These are phyloP conservation scores for Thecocarcelia acutangulata DNA, from an alignment of 2,888 invertebrate species.

Conservation along the genomic window DNA sequence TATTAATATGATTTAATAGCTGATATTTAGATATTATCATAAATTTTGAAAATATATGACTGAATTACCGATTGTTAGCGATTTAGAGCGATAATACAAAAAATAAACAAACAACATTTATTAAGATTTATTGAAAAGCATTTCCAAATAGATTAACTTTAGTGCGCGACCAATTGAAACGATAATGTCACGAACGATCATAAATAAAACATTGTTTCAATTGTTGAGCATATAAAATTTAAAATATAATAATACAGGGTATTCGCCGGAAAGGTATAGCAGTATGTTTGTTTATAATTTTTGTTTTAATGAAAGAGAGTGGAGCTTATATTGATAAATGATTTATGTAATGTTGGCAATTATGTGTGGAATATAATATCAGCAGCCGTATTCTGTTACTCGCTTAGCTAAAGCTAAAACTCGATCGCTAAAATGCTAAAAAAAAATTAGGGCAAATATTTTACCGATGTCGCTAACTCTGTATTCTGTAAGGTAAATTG, in stretches of 20 bases:
- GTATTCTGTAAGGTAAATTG: too few relatives aligned
- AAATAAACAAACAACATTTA: conserved; percentile 3
- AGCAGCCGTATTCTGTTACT: too few relatives aligned
- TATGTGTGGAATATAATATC: too few relatives aligned
- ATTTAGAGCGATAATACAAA: conserved; percentile 35
- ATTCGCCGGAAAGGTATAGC: too few relatives aligned
- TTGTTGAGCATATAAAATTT: neutral
- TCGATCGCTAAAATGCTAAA: too few relatives aligned
- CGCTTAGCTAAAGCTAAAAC: too few relatives aligned
- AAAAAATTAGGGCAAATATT: too few relatives aligned
- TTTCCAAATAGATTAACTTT: conserved; percentile 7
- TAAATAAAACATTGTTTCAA: conserved; percentile 9
- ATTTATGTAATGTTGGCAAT: too few relatives aligned
- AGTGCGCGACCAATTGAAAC: conserved; percentile 14
- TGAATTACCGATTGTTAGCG: conserved; percentile 12
- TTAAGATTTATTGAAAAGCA: conserved; percentile 5
- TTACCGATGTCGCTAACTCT: too few relatives aligned
- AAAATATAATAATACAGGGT: neutral
- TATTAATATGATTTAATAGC: conserved; percentile 12
- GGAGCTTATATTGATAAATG: too few relatives aligned
- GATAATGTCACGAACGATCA: conserved; percentile 25
- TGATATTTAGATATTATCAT: neutral
- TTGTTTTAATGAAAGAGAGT: too few relatives aligned
- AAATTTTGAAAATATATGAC: conserved; percentile 31
- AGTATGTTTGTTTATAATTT: too few relatives aligned